Evolutionary conservation across 2,113 vertebrate genomes (phyloP).

Genomic region (Mormyrus iriodes): DNA sequence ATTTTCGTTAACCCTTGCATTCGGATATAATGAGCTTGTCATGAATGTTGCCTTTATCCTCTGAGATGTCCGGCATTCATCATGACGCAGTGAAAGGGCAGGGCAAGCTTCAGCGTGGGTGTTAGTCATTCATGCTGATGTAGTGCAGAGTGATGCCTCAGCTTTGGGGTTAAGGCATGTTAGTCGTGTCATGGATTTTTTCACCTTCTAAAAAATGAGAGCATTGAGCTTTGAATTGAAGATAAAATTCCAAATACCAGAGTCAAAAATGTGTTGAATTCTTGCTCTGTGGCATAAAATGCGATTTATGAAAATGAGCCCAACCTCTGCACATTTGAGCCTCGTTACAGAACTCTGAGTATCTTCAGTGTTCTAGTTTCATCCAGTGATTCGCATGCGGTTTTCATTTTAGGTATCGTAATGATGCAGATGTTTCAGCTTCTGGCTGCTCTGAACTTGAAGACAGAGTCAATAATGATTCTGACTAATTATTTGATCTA

Average conservation of each 20-base stretch:
- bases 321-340: background rate
- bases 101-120: background rate
- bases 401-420: background rate
- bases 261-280: background rate
- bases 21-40: background rate
- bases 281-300: background rate
- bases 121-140: background rate
- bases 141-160: background rate
- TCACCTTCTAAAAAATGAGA: background rate
- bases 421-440: background rate
- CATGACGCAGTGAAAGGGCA: background rate
- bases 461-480: background rate
- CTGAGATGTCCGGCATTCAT: background rate
- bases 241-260: background rate
- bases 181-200: background rate
- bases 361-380: background rate
- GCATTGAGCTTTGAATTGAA: background rate
- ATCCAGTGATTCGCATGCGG: background rate
- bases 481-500: background rate
- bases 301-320: background rate
- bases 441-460: background rate
- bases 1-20: background rate
- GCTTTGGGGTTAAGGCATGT: background rate
- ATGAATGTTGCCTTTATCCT: background rate
- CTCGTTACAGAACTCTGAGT: background rate